Percentiles rank a stretch among this genome's conserved stretches.
Evolutionary conservation across 2,113 vertebrate species (phyloP).

Genomic region (Perca fluviatilis): DNA sequence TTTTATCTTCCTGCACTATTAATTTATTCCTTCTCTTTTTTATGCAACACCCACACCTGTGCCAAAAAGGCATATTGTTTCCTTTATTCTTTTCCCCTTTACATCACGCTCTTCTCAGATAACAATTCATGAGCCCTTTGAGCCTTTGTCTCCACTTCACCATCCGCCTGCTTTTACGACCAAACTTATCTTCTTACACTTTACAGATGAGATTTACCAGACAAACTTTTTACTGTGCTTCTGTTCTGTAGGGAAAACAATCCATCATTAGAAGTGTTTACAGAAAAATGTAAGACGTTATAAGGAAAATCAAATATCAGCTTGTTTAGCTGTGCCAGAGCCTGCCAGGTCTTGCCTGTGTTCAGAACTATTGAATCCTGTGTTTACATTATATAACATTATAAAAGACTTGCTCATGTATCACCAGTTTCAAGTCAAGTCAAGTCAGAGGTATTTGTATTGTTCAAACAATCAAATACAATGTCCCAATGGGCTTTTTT

Average conservation of each 20-base stretch:
- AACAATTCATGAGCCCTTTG: not conserved
- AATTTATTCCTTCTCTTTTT: not conserved
- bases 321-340: not conserved
- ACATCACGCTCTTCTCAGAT: constrained; percentile 12
- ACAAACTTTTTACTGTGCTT: not conserved
- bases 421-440: constrained; percentile 6
- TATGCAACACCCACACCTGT: not conserved
- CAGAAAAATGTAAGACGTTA: not conserved
- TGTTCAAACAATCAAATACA: not conserved
- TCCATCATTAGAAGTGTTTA: not conserved
- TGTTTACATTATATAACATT: constrained; percentile 22
- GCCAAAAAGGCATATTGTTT: constrained; percentile 18
- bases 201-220: not conserved
- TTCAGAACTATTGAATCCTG: constrained; percentile 5
- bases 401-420: constrained; percentile 1
- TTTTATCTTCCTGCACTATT: not conserved
- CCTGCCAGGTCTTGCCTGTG: constrained; percentile 22
- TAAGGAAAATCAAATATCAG: not conserved
- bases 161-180: not conserved
- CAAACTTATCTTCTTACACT: not conserved
- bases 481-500: not conserved
- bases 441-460: constrained; percentile 10
- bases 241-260: not conserved
- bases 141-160: constrained; percentile 1
- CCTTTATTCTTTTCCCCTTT: constrained; percentile 20